phyloP scores from a whole-genome alignment of 1,140 invertebrate species.

The Ceratoteleas bidentatus region DNA sequence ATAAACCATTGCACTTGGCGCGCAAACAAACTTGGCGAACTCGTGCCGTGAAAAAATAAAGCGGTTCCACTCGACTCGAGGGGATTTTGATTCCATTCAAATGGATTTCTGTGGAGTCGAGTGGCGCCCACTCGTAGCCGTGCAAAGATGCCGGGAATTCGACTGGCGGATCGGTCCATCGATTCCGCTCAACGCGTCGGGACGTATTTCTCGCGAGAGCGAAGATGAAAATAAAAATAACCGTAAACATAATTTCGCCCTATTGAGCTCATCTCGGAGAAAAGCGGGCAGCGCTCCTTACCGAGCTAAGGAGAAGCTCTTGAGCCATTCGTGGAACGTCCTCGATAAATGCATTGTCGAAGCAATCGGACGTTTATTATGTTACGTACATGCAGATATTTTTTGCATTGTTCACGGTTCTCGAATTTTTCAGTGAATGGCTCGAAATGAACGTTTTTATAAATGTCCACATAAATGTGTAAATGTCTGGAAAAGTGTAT shows the following conservation, averaged over 20 bases:
- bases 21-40: slow-evolving; percentile 10
- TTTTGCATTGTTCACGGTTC: background rate
- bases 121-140: slow-evolving; percentile 9
- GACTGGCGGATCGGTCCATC: slow-evolving; percentile 10
- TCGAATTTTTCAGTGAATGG: too few species aligned
- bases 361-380: background rate
- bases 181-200: slow-evolving; percentile 8
- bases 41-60: background rate
- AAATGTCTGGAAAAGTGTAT: too few species aligned
- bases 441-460: too few species aligned
- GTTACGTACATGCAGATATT: background rate
- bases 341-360: background rate
- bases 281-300: slow-evolving; percentile 21
- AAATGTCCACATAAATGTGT: too few species aligned
- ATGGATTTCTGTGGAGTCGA: slow-evolving; percentile 18
- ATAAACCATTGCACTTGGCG: slow-evolving; percentile 3
- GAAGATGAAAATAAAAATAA: slow-evolving; percentile 33
- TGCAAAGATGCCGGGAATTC: slow-evolving; percentile 14
- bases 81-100: slow-evolving; percentile 30
- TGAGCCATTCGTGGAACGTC: background rate
- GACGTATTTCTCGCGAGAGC: background rate
- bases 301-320: background rate
- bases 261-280: slow-evolving; percentile 14
- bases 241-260: slow-evolving; percentile 31
- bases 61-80: slow-evolving; percentile 19